Conservation (phyloP, 2,888 invertebrate genomes). For the Drosophila rubida region DNA sequence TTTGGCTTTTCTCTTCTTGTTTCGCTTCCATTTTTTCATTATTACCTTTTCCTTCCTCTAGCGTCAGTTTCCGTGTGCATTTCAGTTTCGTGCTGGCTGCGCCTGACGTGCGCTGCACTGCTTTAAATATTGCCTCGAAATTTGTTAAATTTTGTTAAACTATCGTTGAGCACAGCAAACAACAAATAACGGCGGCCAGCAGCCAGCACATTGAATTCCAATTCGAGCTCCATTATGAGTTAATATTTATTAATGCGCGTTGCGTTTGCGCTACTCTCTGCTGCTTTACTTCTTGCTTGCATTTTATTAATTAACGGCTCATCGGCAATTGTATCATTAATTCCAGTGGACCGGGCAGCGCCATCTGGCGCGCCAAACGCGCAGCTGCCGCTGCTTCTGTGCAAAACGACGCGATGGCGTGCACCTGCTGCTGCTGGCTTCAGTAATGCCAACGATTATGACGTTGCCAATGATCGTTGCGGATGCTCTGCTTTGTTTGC, state of each 20-base stretch:
- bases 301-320: slow-evolving; percentile 61
- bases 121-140: slow-evolving; percentile 57
- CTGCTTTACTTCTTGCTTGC: slow-evolving; percentile 34
- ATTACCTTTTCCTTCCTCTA: slow-evolving; percentile 72
- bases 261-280: slow-evolving; percentile 16
- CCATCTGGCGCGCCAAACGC: slow-evolving; percentile 61
- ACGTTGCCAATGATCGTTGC: slow-evolving; percentile 21
- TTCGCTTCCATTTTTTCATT: slow-evolving; percentile 17
- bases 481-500: slow-evolving; percentile 29
- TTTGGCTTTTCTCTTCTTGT: slow-evolving; percentile 27
- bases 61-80: slow-evolving; percentile 65
- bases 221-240: slow-evolving; percentile 67
- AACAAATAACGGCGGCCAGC: too few species aligned
- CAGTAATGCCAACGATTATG: slow-evolving; percentile 28
- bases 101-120: slow-evolving; percentile 41
- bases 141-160: slow-evolving; percentile 61
- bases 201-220: slow-evolving; percentile 37
- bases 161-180: slow-evolving; percentile 10
- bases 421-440: slow-evolving; percentile 27
- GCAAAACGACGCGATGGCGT: slow-evolving; percentile 66
- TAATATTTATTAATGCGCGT: slow-evolving; percentile 74
- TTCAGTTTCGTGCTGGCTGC: slow-evolving; percentile 67
- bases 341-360: slow-evolving; percentile 42
- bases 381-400: slow-evolving; percentile 17
- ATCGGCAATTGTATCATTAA: slow-evolving; percentile 58